Conservation (phyloP, 2,888 invertebrate genomes). For the Habrosyne pyritoides region DNA sequence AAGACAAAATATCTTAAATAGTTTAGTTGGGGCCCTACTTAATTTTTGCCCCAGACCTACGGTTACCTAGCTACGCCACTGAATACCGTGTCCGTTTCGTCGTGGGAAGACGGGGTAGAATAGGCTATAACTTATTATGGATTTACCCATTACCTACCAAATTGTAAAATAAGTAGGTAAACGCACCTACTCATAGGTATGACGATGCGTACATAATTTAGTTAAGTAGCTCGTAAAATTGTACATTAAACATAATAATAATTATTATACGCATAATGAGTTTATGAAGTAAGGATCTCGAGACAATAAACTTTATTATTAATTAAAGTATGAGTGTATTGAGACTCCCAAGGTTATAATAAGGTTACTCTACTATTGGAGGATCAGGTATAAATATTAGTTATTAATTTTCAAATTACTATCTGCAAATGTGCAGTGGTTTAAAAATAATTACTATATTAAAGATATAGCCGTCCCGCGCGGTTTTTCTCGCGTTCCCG, state of each 20-base stretch:
- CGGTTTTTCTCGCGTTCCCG: too few relatives aligned
- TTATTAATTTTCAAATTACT: not conserved
- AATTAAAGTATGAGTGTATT: not conserved
- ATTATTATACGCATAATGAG: too few relatives aligned
- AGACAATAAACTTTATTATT: not conserved
- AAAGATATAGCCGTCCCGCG: too few relatives aligned
- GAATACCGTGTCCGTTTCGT: too few relatives aligned
- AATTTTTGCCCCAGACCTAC: too few relatives aligned
- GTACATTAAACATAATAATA: too few relatives aligned
- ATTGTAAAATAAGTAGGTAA: not conserved
- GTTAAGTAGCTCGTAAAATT: not conserved
- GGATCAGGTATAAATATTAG: not conserved
- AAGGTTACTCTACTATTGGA: not conserved
- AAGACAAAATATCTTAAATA: too few relatives aligned
- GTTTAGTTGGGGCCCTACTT: too few relatives aligned
- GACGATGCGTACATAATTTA: not conserved
- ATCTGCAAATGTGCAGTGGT: not conserved
- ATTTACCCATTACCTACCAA: not conserved
- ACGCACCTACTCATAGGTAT: not conserved
- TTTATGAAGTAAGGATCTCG: not conserved
- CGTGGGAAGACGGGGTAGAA: too few relatives aligned
- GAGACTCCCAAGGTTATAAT: not conserved
- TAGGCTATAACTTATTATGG: not conserved
- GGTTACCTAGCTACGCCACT: too few relatives aligned
- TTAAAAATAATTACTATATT: not conserved